Conservation (phyloP, 2,113 vertebrate genomes). For the Ahaetulla prasina region DNA sequence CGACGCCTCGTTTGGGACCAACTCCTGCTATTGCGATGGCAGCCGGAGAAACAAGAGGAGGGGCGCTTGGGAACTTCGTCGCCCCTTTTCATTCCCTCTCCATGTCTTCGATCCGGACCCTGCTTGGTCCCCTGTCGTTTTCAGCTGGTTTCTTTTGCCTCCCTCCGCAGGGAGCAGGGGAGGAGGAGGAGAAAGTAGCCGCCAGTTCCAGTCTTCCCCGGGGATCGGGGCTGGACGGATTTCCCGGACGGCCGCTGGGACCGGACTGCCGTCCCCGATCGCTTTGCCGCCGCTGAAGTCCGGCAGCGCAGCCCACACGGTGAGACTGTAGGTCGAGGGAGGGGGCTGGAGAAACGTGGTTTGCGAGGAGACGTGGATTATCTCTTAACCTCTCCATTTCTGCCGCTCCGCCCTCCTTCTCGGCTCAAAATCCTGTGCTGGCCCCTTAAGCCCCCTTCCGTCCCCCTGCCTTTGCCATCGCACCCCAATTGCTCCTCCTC, state of each 20-base stretch:
- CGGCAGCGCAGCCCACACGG: constrained; percentile 74
- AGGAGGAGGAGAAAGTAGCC: constrained; percentile 70
- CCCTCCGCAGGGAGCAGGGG: constrained; percentile 55
- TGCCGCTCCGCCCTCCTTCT: background rate
- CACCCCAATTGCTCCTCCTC: background rate
- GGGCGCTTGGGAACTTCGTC: background rate
- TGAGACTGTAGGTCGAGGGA: constrained; percentile 40
- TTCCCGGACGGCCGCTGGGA: constrained; percentile 74
- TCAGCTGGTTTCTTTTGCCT: constrained; percentile 41
- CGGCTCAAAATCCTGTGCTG: background rate
- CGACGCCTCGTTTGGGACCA: background rate
- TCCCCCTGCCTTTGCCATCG: background rate
- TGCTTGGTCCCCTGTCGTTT: background rate
- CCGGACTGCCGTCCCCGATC: constrained; percentile 74
- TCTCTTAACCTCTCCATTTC: too few species aligned
- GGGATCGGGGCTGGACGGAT: constrained; percentile 69
- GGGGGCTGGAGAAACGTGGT: background rate
- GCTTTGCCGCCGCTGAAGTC: constrained; percentile 81
- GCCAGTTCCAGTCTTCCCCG: constrained; percentile 71
- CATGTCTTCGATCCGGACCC: background rate
- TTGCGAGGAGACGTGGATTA: background rate
- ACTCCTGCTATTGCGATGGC: background rate
- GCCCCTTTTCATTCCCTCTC: background rate
- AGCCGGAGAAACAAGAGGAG: background rate
- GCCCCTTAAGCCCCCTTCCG: background rate